Base-by-base conservation (phyloP, 2,888 invertebrate species). In the Phalera bucephala region DNA sequence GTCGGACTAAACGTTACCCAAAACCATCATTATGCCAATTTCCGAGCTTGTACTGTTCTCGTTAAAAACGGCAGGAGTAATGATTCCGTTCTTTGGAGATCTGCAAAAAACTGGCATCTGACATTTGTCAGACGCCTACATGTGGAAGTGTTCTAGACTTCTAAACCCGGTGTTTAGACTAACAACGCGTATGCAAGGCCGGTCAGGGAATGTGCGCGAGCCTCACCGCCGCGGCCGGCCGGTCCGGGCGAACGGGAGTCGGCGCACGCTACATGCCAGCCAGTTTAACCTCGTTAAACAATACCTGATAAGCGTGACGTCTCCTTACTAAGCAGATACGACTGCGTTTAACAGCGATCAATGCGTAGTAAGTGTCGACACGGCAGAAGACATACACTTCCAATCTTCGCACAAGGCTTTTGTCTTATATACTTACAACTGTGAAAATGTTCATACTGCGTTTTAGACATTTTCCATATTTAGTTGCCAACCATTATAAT, bases 341-440 rank as follows among this genome's bases (percentile, higher is more conserved):
- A 64, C 60, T 55, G 55, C 54, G 36, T 41, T 45, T 30, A 55
- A 60, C 64, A 70, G 51, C 68, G 72, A 76, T 72, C 76, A 45
- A 80, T 80, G 75, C 50, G 48, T 51, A 72, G 72, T 72, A 75
- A 75, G 72, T 72, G 57, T 51, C 59, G 64, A 59, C 67, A 66
- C 61, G 41, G 45, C 54, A 58, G 58, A 52, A 49, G 59, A 51
- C 54, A 51, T 59, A 59, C 62, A 51, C 63, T 52, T 67, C 64
- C 68, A 55, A 51, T 15, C 0, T 3, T 7, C 0, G 0, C 3
- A 3, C 0, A 4, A 9, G 5, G 15, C 22, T 33, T 17, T 12
- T 27, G 13, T 2, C 0, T 32, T 36, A 27, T 28, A 48, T 42
- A 39, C 25, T 6, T 30, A 48, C 3, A 3, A 2, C 13, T 5